These are phyloP conservation scores for Heliconius nattereri DNA, from an alignment of 1,140 invertebrate genomes.

Conservation along the genomic window DNA sequence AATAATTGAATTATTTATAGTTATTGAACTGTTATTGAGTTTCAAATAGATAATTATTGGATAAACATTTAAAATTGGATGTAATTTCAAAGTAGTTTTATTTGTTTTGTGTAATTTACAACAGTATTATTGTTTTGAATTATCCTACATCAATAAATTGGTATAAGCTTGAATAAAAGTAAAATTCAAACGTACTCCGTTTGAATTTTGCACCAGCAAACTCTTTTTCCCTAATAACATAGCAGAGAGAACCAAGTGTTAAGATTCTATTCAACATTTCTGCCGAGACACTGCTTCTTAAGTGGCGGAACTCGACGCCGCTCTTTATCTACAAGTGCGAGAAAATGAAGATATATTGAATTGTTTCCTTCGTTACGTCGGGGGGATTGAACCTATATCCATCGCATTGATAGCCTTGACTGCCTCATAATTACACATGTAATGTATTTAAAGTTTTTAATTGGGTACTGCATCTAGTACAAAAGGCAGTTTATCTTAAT, in stretches of 20 bases:
- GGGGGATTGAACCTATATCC: neutral
- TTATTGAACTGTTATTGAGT: neutral
- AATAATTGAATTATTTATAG: neutral
- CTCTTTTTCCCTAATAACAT: neutral
- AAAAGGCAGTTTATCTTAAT: constrained; percentile 12
- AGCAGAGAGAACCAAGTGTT: too few species aligned
- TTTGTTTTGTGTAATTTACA: neutral
- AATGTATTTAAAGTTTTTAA: constrained; percentile 5
- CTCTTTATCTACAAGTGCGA: too few species aligned
- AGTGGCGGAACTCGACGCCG: too few species aligned
- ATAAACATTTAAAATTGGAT: neutral
- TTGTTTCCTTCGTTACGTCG: too few species aligned
- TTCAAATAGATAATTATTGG: neutral
- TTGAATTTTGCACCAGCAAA: neutral
- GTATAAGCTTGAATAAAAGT: too few species aligned
- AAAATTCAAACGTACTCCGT: too few species aligned
- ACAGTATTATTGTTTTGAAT: too few species aligned
- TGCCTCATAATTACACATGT: neutral
- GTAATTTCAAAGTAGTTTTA: neutral
- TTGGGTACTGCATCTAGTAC: constrained; percentile 3
- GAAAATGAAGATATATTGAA: too few species aligned
- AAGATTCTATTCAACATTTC: too few species aligned
- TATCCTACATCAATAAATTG: too few species aligned
- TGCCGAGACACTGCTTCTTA: too few species aligned
- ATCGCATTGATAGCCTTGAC: neutral